Conservation (phyloP, 1,140 invertebrate genomes). For the Calephelis nemesis region DNA sequence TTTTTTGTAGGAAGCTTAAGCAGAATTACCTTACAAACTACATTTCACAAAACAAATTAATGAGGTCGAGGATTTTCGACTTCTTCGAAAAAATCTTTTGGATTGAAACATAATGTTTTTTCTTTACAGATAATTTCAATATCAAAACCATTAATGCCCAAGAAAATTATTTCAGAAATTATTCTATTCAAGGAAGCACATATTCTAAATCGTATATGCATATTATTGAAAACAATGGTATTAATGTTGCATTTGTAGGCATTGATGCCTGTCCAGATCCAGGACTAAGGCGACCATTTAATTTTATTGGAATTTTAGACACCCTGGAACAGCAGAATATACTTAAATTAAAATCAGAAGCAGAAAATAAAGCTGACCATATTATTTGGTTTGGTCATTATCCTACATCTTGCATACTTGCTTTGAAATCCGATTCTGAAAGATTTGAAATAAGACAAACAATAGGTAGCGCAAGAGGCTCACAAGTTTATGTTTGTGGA, state of each 20-base stretch:
- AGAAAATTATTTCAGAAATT: slow-evolving; percentile 89
- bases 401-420: slow-evolving; percentile 92
- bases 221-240: slow-evolving; percentile 79
- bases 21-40: too few species aligned
- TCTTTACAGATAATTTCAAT: slow-evolving; percentile 93
- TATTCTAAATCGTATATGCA: slow-evolving; percentile 89
- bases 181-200: slow-evolving; percentile 87
- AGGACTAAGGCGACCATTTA: slow-evolving; percentile 92
- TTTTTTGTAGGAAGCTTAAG: too few species aligned
- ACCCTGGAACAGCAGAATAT: slow-evolving; percentile 82
- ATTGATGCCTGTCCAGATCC: slow-evolving; percentile 94
- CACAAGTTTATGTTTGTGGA: slow-evolving; percentile 90
- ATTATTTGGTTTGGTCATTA: slow-evolving; percentile 92
- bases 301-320: slow-evolving; percentile 93
- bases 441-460: slow-evolving; percentile 80
- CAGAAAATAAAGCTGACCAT: slow-evolving; percentile 59
- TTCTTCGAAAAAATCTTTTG: too few species aligned
- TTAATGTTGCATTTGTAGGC: slow-evolving; percentile 89
- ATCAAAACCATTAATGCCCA: slow-evolving; percentile 84
- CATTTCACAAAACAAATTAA: too few species aligned
- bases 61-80: too few species aligned
- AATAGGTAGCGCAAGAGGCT: slow-evolving; percentile 76
- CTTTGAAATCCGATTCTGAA: slow-evolving; percentile 72
- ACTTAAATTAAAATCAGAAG: slow-evolving; percentile 57
- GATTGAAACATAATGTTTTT: not conserved